Percentiles rank a stretch among this genome's conserved stretches.
These are phyloP conservation scores for Galerucella nymphaeae DNA, from an alignment of 2,888 invertebrate species.

Conservation along the genomic window DNA sequence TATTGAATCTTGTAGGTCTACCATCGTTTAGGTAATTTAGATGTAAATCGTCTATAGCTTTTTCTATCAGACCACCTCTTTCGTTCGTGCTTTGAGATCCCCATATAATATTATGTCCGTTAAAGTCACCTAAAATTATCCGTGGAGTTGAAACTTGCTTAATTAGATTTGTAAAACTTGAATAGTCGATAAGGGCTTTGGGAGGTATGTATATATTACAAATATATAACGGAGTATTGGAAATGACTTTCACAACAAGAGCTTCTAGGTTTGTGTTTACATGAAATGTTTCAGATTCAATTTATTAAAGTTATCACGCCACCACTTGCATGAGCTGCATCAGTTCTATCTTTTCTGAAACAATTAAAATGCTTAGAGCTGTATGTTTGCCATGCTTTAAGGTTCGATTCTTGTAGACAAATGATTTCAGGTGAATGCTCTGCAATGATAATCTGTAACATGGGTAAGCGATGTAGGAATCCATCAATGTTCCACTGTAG, in stretches of 20 bases:
- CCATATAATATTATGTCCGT: conserved; percentile 13
- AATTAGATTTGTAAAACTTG: too few relatives aligned
- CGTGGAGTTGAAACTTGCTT: too few relatives aligned
- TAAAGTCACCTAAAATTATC: background rate
- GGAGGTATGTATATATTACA: too few relatives aligned
- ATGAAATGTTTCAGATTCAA: too few relatives aligned
- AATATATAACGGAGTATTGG: too few relatives aligned
- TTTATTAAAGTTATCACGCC: background rate
- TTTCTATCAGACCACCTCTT: conserved; percentile 4
- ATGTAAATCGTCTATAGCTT: conserved; percentile 11
- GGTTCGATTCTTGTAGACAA: conserved; percentile 6
- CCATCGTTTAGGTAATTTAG: conserved; percentile 11
- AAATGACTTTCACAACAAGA: too few relatives aligned
- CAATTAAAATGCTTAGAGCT: background rate
- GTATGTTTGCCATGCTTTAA: background rate
- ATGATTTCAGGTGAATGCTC: conserved; percentile 8
- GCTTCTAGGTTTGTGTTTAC: too few relatives aligned
- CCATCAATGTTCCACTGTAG: conserved; percentile 22
- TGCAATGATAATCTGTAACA: conserved; percentile 9
- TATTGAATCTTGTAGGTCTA: conserved; percentile 21
- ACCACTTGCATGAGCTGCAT: conserved; percentile 1
- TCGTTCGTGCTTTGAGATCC: conserved; percentile 1
- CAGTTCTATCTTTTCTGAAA: background rate
- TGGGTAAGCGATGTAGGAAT: conserved; percentile 3
- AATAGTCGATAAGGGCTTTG: too few relatives aligned